Conservation (phyloP, 2,797 vertebrate species). For the Enteromius argenteus region DNA sequence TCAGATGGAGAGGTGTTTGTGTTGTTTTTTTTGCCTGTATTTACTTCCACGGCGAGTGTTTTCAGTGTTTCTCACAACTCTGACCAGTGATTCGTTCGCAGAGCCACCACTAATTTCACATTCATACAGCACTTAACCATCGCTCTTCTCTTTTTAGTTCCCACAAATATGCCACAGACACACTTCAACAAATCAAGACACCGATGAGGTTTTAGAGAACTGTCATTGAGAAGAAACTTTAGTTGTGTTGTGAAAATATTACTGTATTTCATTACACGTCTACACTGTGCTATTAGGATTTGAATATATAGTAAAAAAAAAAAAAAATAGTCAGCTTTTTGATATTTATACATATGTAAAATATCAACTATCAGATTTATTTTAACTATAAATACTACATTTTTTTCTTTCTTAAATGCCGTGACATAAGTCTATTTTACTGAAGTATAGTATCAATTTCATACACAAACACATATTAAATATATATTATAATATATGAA, state of each 20-base stretch:
- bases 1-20: conserved; percentile 44
- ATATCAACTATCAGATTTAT: not conserved
- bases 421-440: not conserved
- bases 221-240: conserved; percentile 35
- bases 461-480: not conserved
- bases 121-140: conserved; percentile 10
- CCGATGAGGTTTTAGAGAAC: conserved; percentile 37
- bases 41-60: not conserved
- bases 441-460: not conserved
- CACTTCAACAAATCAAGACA: conserved; percentile 28
- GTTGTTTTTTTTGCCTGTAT: not conserved
- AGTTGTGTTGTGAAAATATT: not conserved
- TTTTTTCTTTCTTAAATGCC: not conserved
- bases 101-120: conserved; percentile 35
- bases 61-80: not conserved
- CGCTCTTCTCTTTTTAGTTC: conserved; percentile 48
- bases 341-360: not conserved
- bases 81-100: conserved; percentile 12
- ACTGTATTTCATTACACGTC: not conserved
- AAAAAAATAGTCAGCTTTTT: not conserved
- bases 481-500: not conserved
- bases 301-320: not conserved
- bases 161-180: conserved; percentile 37
- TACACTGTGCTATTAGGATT: not conserved
- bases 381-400: not conserved